These are phyloP conservation scores for Siderastrea radians DNA, from an alignment of 92 coral and sea anemone genomes.

Conservation along the genomic window DNA sequence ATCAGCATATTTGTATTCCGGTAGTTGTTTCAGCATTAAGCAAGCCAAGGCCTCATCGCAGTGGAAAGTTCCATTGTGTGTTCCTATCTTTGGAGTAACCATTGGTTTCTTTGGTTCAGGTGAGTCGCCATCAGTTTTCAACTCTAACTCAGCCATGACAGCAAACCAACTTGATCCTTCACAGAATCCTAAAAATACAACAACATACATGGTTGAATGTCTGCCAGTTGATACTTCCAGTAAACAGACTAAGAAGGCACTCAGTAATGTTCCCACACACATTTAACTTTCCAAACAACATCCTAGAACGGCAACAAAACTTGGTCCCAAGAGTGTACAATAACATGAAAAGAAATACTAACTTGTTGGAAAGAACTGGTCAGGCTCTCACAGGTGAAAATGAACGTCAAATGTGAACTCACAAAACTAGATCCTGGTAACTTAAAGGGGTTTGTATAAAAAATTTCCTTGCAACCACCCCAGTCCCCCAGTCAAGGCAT, in stretches of 20 bases:
- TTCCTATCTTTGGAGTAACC: conserved; percentile 80
- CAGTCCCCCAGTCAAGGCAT: too few species aligned
- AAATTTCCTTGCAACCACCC: too few species aligned
- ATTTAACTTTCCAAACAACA: too few species aligned
- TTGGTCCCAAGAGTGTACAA: too few species aligned
- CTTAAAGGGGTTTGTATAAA: too few species aligned
- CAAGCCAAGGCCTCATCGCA: conserved; percentile 98
- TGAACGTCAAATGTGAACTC: too few species aligned
- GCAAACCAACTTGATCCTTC: conserved; percentile 29
- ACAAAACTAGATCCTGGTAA: too few species aligned
- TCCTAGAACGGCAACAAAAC: too few species aligned
- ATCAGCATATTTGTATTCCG: conserved; percentile 89
- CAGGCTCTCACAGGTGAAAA: too few species aligned
- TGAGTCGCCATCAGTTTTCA: conserved; percentile 2
- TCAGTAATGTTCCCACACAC: too few species aligned
- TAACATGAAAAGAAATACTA: too few species aligned
- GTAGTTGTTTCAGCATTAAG: conserved; percentile 85
- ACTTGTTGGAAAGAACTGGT: too few species aligned
- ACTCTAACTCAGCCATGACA: conserved; percentile 40
- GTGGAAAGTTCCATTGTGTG: conserved; percentile 97
- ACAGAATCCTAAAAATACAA: conserved; percentile 12
- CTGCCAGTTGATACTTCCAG: background rate
- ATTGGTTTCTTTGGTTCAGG: conserved; percentile 58
- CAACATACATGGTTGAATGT: background rate
- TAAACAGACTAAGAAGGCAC: background rate